phyloP scores from a whole-genome alignment of 2,113 vertebrate genomes.

The Alosa alosa region DNA sequence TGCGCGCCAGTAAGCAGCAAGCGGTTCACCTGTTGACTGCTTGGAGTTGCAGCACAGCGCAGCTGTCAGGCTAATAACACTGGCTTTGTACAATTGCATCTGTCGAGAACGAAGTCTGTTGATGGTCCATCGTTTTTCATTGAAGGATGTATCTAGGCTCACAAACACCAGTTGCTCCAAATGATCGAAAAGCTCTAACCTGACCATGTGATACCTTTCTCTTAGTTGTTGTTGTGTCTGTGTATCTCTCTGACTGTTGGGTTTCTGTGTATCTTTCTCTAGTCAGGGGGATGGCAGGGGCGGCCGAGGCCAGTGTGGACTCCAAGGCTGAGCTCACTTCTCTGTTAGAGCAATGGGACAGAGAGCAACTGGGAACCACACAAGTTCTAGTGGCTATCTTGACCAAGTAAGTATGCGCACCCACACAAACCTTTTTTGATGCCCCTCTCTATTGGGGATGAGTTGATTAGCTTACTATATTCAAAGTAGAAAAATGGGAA shows the following conservation, averaged over 20 bases:
- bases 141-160: not conserved
- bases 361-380: constrained; percentile 88
- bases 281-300: constrained; percentile 82
- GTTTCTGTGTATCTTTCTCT: constrained; percentile 24
- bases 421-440: not conserved
- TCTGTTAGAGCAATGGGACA: constrained; percentile 96
- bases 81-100: not conserved
- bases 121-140: not conserved
- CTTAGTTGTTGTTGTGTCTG: not conserved
- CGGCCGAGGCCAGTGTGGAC: constrained; percentile 82
- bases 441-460: not conserved
- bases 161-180: not conserved
- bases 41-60: not conserved
- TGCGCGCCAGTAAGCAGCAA: not conserved
- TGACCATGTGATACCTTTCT: not conserved
- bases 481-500: not conserved
- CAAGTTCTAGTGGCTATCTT: constrained; percentile 90
- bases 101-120: not conserved
- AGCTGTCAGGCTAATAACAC: not conserved
- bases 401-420: constrained; percentile 76
- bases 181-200: not conserved
- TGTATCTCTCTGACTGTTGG: not conserved
- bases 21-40: constrained; percentile 14
- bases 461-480: not conserved
- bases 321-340: constrained; percentile 96